Conservation (phyloP, 1,140 invertebrate species). For the Cotesia typhae region DNA sequence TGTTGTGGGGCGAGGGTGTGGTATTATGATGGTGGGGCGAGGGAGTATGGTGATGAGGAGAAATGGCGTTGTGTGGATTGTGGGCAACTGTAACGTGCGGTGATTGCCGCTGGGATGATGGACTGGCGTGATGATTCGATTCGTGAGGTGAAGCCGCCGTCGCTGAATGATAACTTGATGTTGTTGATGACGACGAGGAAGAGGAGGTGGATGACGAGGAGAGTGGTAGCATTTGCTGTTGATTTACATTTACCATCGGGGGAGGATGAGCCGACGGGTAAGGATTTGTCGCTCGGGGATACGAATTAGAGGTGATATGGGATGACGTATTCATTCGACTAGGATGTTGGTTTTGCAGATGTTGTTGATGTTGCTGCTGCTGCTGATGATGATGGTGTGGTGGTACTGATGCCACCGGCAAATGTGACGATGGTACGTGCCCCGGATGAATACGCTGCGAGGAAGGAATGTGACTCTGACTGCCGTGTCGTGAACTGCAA, state of each 20-base stretch:
- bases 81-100: slow-evolving; percentile 47
- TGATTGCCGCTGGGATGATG: slow-evolving; percentile 54
- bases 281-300: slow-evolving; percentile 38
- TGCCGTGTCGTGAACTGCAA: slow-evolving; percentile 44
- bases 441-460: slow-evolving; percentile 55
- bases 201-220: slow-evolving; percentile 35
- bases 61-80: slow-evolving; percentile 39
- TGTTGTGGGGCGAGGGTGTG: slow-evolving; percentile 47
- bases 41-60: slow-evolving; percentile 6
- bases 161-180: slow-evolving; percentile 45
- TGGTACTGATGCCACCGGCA: slow-evolving; percentile 38
- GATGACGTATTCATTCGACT: slow-evolving; percentile 48
- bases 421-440: slow-evolving; percentile 59
- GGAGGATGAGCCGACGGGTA: slow-evolving; percentile 41
- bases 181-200: slow-evolving; percentile 32
- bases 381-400: slow-evolving; percentile 30
- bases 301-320: slow-evolving; percentile 40
- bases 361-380: slow-evolving; percentile 35
- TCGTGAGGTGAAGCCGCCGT: slow-evolving; percentile 46
- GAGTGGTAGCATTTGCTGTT: slow-evolving; percentile 51
- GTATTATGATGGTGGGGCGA: slow-evolving; percentile 27
- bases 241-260: slow-evolving; percentile 42
- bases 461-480: slow-evolving; percentile 58
- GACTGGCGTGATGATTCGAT: slow-evolving; percentile 45
- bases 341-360: slow-evolving; percentile 43